A percentile compares a stretch with the other conserved stretches of the same genome.
phyloP scores from a whole-genome alignment of 2,888 invertebrate genomes.

The Netelia inedita region DNA sequence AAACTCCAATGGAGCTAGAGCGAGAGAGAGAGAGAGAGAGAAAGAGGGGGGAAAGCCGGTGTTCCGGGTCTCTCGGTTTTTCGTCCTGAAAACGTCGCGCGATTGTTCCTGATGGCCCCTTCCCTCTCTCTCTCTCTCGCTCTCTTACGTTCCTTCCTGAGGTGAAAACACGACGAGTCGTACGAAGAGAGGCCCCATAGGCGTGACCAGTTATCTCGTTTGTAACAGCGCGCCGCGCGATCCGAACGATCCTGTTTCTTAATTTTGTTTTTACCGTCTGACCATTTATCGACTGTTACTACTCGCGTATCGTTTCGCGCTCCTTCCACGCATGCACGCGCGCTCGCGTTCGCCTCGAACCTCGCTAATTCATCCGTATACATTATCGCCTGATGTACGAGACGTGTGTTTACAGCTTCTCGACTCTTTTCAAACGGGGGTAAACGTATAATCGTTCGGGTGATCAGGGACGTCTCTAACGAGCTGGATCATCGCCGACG shows the following conservation, averaged over 20 bases:
- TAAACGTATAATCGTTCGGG: constrained; percentile 47
- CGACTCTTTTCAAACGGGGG: background rate
- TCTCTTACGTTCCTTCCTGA: constrained; percentile 33
- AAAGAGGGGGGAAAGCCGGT: constrained; percentile 51
- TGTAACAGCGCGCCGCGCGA: background rate
- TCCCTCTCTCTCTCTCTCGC: constrained; percentile 43
- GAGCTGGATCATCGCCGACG: constrained; percentile 52
- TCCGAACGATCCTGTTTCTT: constrained; percentile 21
- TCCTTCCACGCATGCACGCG: background rate
- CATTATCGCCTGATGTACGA: background rate
- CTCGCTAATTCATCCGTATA: constrained; percentile 17
- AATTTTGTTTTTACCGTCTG: constrained; percentile 43
- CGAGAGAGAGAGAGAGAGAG: constrained; percentile 35
- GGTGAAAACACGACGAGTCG: constrained; percentile 6
- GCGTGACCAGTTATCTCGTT: constrained; percentile 44
- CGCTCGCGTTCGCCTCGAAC: background rate
- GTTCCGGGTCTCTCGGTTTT: constrained; percentile 79
- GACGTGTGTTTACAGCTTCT: background rate
- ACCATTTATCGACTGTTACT: constrained; percentile 62
- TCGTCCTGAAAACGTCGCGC: constrained; percentile 80
- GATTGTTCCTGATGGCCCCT: constrained; percentile 72
- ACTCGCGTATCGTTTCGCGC: constrained; percentile 35
- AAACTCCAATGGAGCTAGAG: constrained; percentile 38
- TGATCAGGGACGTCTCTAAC: constrained; percentile 54
- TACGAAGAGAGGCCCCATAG: constrained; percentile 6